Base-by-base conservation (phyloP, 2,797 vertebrate species). In the Melanotaenia pygmaea region DNA sequence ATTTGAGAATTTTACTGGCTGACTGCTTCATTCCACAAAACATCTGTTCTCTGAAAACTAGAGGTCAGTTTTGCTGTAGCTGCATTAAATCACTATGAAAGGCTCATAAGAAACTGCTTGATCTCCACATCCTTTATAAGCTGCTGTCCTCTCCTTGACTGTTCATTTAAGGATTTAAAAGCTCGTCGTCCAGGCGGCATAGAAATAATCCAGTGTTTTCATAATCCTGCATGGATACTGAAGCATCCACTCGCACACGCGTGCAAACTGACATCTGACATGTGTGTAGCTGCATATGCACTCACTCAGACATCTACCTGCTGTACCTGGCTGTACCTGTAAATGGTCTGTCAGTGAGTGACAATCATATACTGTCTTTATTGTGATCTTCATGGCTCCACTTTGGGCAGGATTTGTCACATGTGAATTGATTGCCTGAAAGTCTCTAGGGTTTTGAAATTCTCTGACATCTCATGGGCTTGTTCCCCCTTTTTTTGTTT, bases 191-290 rank as follows among this genome's bases (percentile, higher is more conserved):
- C 53, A 86, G 74, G 45, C 35, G 11, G 11, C 0, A 37, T 76
- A 71, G 67, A 80, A 83, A 86, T 91, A 90, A 92, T 91, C 89
- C 88, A 86, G 65, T 82, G 76, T 86, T 90, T 84, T 79, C 37
- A 59, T 91, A 90, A 92, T 92, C 89, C 87, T 85, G 69, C 22
- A 30, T 76, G 70, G 77, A 85, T 79, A 40, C 50, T 83, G 67
- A 57, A 12, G 28, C 38, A 54, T 24, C 5, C 7, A 26, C 13
- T 6, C 28, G 22, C 28, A 14, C 4, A 1, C 56, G 20, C 32
- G 26, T 3, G 3, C 38, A 34, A n/a, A 59, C 38, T 74, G 22
- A 67, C 54, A 65, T 66, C 38, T 74, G 22, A 67, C 54, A 65
- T 66, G 45, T 4, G 18, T 24, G n/a, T 2, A 54, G 50, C 5